phyloP scores from a whole-genome alignment of 2,113 vertebrate species.

The Leucosticte australis region DNA sequence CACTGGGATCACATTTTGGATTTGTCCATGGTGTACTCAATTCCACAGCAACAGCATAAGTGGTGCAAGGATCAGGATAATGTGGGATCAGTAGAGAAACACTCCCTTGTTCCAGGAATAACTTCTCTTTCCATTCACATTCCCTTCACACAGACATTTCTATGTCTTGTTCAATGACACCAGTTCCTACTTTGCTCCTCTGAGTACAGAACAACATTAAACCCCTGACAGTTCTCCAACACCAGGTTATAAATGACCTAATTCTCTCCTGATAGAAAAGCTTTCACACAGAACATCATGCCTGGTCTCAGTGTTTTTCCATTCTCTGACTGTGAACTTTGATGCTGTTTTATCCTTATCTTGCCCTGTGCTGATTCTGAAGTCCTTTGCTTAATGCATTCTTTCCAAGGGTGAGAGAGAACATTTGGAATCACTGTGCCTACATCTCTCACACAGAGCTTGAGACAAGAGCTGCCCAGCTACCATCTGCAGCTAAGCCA shows the following conservation, averaged over 20 bases:
- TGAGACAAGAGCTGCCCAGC: neutral
- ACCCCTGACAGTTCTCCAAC: neutral
- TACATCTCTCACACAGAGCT: neutral
- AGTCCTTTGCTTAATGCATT: neutral
- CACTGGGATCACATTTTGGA: neutral
- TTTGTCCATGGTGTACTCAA: neutral
- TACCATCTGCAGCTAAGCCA: neutral
- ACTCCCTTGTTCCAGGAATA: neutral
- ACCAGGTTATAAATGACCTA: neutral
- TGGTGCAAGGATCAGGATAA: neutral
- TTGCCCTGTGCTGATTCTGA: neutral
- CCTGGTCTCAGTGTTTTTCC: slow-evolving; percentile 30
- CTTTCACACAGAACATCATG: neutral
- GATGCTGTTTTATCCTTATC: neutral
- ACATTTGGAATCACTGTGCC: neutral
- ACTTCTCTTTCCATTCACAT: neutral
- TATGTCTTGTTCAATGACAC: neutral
- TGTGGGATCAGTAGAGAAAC: neutral
- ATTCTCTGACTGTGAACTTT: neutral
- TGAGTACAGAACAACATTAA: neutral
- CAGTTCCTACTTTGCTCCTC: neutral
- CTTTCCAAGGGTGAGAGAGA: neutral
- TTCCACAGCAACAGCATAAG: fast-evolving
- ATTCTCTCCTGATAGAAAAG: neutral
- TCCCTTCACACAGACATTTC: neutral